phyloP scores from a whole-genome alignment of 2,113 vertebrate species.

The Sapajus apella region DNA sequence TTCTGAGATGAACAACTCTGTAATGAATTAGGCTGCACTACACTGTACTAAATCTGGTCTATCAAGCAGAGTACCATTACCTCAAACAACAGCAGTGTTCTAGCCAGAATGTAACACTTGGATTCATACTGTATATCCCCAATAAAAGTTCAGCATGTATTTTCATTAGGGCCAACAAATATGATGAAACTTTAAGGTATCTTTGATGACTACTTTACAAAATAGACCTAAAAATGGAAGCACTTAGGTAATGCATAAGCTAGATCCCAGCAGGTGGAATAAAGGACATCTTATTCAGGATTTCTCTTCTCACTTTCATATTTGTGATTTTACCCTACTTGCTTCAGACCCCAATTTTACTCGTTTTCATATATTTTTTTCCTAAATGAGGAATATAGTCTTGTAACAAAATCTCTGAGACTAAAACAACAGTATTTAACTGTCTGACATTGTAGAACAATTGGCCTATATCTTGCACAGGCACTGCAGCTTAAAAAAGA shows the following conservation, averaged over 20 bases:
- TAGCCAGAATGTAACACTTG: neutral
- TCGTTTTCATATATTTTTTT: neutral
- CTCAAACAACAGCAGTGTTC: neutral
- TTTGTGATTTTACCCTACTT: neutral
- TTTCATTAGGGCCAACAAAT: neutral
- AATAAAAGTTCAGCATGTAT: neutral
- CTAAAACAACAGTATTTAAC: neutral
- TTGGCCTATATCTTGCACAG: neutral
- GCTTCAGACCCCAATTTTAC: neutral
- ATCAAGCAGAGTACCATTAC: neutral
- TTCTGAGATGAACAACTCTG: slow-evolving; percentile 17
- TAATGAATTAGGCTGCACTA: neutral
- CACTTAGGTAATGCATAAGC: neutral
- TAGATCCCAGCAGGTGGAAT: neutral
- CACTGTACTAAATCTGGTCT: neutral
- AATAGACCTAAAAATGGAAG: neutral
- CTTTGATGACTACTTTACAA: neutral
- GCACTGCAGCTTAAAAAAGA: neutral
- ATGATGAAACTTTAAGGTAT: neutral
- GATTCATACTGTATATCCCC: neutral
- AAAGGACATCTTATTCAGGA: neutral
- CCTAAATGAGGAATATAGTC: neutral
- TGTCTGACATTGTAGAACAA: neutral
- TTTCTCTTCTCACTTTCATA: neutral
- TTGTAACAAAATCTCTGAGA: slow-evolving; percentile 23